Percentiles rank a stretch among this genome's conserved stretches.
Evolutionary conservation across 2,888 invertebrate species (phyloP).

Genomic region (Synergus itoensis): DNA sequence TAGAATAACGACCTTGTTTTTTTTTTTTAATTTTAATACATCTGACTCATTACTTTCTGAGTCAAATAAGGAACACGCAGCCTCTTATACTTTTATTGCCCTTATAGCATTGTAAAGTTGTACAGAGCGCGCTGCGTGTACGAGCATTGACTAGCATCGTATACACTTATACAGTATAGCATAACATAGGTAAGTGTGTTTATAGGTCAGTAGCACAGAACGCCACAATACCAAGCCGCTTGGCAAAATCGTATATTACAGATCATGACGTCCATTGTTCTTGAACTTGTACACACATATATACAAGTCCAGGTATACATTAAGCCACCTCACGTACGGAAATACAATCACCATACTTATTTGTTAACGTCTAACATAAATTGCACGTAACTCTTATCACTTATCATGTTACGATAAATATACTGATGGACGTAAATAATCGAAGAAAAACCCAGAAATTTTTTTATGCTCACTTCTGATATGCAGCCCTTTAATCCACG

Average conservation of each 20-base stretch:
- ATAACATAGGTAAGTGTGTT: conserved; percentile 77
- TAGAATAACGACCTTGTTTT: not conserved
- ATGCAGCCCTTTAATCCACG: no score
- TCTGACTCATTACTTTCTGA: conserved; percentile 33
- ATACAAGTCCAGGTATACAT: conserved; percentile 50
- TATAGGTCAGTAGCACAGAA: conserved; percentile 75
- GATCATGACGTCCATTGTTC: conserved; percentile 74
- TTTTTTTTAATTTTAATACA: not conserved
- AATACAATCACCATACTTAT: conserved; percentile 38
- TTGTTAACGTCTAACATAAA: not conserved
- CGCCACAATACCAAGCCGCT: conserved; percentile 57
- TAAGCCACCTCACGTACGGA: conserved; percentile 51
- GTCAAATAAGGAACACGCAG: conserved; percentile 13
- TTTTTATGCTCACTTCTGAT: no score
- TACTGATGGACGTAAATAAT: not conserved
- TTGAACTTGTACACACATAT: conserved; percentile 72
- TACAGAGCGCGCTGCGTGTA: conserved; percentile 51
- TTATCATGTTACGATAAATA: not conserved
- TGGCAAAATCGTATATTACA: conserved; percentile 73
- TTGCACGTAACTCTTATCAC: conserved; percentile 3
- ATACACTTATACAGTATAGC: conserved; percentile 63
- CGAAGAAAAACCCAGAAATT: not conserved
- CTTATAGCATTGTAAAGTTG: conserved; percentile 54
- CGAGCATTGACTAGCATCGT: conserved; percentile 62
- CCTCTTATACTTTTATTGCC: conserved; percentile 4